Percentiles rank a stretch among this genome's conserved stretches.
Evolutionary conservation across 2,888 invertebrate species (phyloP).

Genomic region (Vannuccia rotundouncinata): DNA sequence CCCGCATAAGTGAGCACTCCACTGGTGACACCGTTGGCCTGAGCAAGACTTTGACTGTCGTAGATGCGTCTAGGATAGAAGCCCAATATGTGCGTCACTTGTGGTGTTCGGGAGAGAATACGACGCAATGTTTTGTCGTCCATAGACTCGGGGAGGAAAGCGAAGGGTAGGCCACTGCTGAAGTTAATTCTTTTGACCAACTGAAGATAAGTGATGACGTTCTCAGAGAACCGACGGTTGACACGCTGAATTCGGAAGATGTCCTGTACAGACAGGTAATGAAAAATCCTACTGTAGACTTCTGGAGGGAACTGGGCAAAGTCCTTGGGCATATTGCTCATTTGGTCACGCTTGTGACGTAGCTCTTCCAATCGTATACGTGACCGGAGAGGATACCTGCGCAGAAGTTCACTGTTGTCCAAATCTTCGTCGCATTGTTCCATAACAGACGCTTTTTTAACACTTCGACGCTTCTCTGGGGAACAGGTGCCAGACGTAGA

Average conservation of each 20-base stretch:
- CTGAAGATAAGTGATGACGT: constrained; percentile 33
- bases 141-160: constrained; percentile 43
- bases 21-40: not conserved
- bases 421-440: not conserved
- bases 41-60: constrained; percentile 29
- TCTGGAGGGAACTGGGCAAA: constrained; percentile 39
- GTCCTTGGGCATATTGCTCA: constrained; percentile 30
- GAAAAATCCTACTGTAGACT: constrained; percentile 37
- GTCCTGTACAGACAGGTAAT: constrained; percentile 38
- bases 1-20: constrained; percentile 36
- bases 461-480: not conserved
- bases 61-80: constrained; percentile 39
- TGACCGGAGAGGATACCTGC: constrained; percentile 36
- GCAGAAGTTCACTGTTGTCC: constrained; percentile 11
- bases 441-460: not conserved
- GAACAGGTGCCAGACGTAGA: not conserved
- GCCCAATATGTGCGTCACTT: constrained; percentile 44
- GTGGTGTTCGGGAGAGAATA: constrained; percentile 46
- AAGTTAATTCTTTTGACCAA: constrained; percentile 39
- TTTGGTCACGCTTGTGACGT: constrained; percentile 27
- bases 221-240: constrained; percentile 33
- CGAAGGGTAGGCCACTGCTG: constrained; percentile 39
- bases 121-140: constrained; percentile 45
- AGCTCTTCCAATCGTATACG: constrained; percentile 33
- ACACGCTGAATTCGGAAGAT: constrained; percentile 37